Conservation (phyloP, 1,140 invertebrate species). For the Drosophila sp. region DNA sequence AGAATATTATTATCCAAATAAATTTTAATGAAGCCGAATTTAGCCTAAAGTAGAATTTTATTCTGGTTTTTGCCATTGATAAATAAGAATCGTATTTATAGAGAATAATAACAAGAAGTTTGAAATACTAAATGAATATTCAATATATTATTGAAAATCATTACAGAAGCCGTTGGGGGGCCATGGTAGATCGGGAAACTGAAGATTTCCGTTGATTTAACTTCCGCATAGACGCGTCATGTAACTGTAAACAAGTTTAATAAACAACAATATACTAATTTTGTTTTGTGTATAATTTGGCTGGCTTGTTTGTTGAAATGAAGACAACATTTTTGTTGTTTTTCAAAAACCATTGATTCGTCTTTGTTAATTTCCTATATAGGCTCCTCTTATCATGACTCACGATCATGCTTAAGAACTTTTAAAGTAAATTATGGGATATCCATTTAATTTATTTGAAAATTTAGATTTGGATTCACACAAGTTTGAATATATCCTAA, state of each 20-base stretch:
- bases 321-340: neutral
- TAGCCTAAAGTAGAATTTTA: conserved; percentile 21
- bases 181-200: neutral
- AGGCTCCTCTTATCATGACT: too few species aligned
- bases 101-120: neutral
- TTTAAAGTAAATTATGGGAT: too few species aligned
- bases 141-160: conserved; percentile 22
- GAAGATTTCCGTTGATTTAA: conserved; percentile 50
- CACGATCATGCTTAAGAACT: too few species aligned
- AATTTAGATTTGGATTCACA: neutral
- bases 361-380: too few species aligned
- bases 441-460: neutral
- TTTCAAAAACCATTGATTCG: neutral
- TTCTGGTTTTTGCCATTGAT: conserved; percentile 26
- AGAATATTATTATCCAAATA: neutral
- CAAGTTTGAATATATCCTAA: too few species aligned
- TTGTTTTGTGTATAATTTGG: too few species aligned
- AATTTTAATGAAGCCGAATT: conserved; percentile 17
- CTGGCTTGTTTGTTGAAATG: neutral
- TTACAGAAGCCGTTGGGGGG: conserved; percentile 30
- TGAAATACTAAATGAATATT: conserved; percentile 1
- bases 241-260: conserved; percentile 68
- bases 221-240: conserved; percentile 58
- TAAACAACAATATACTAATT: too few species aligned
- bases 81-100: conserved; percentile 16